A percentile compares a stretch with the other conserved stretches of the same genome.
Conservation (phyloP, 2,113 vertebrate species). For the Mohoua ochrocephala region DNA sequence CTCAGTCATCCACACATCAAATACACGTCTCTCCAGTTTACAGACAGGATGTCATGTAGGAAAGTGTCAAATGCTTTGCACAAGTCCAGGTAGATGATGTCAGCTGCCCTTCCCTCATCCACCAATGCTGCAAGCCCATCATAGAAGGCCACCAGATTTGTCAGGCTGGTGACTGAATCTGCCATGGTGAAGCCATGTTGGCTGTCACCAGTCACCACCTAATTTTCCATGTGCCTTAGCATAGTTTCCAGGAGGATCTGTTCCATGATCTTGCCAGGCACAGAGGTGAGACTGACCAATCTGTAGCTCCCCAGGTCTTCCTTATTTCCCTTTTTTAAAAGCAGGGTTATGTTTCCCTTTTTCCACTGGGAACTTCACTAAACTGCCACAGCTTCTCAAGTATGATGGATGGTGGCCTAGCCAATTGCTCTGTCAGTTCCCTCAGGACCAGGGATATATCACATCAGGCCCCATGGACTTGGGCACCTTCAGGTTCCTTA, state of each 20-base stretch:
- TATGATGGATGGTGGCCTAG: not conserved
- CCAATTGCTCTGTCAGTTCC: not conserved
- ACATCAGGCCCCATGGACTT: not conserved
- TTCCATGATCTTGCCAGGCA: not conserved
- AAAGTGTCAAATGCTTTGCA: not conserved
- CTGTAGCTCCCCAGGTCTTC: not conserved
- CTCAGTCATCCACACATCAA: not conserved
- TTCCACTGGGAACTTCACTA: not conserved
- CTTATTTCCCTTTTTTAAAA: not conserved
- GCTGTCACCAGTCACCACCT: not conserved
- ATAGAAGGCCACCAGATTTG: not conserved
- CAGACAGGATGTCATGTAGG: not conserved
- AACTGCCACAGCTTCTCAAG: not conserved
- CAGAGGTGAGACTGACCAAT: not conserved
- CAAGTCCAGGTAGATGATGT: not conserved
- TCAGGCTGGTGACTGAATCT: not conserved
- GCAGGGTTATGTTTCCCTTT: fast-evolving
- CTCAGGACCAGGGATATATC: not conserved
- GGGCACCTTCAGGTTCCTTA: not conserved
- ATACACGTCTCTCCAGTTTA: not conserved
- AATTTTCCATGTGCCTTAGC: not conserved
- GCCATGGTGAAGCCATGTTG: not conserved
- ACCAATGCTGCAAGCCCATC: not conserved
- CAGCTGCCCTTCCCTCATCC: not conserved
- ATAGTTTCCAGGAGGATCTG: not conserved